phyloP scores from a whole-genome alignment of 2,888 invertebrate genomes.

The Linnaemya tessellans region DNA sequence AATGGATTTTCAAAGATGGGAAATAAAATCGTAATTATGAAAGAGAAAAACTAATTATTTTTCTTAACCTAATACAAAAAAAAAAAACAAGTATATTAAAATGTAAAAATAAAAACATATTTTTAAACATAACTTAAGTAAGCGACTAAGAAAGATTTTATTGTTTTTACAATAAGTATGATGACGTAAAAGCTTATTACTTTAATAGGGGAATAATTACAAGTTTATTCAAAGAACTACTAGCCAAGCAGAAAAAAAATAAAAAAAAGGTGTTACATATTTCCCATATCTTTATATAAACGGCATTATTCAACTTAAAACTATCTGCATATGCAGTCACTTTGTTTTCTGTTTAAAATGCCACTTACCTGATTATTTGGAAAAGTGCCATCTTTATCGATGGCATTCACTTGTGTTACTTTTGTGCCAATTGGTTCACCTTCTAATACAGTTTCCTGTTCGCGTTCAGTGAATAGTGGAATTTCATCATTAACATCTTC shows the following conservation, averaged over 20 bases:
- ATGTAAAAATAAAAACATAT: background rate
- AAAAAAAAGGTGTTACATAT: background rate
- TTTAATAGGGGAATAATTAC: constrained; percentile 19
- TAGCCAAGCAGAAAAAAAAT: constrained; percentile 1
- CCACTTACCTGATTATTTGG: constrained; percentile 94
- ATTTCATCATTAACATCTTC: constrained; percentile 99
- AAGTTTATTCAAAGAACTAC: constrained; percentile 3
- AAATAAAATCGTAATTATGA: background rate
- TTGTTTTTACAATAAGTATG: background rate
- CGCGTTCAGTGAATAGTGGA: constrained; percentile 96
- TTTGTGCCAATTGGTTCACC: constrained; percentile 97
- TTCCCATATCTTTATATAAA: constrained; percentile 13
- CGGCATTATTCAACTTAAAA: constrained; percentile 1
- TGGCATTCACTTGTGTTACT: constrained; percentile 97
- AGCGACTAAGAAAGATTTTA: no score
- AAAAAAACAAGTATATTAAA: background rate
- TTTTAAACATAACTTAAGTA: no score
- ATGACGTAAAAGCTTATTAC: constrained; percentile 41
- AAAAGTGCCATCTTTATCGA: constrained; percentile 97
- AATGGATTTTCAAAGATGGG: background rate
- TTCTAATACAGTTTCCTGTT: constrained; percentile 97
- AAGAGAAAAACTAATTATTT: constrained; percentile 13
- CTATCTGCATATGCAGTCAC: background rate
- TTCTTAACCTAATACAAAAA: background rate
- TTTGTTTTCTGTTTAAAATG: background rate